Base-by-base conservation (phyloP, 2,113 vertebrate species). In the Clupea harengus region DNA sequence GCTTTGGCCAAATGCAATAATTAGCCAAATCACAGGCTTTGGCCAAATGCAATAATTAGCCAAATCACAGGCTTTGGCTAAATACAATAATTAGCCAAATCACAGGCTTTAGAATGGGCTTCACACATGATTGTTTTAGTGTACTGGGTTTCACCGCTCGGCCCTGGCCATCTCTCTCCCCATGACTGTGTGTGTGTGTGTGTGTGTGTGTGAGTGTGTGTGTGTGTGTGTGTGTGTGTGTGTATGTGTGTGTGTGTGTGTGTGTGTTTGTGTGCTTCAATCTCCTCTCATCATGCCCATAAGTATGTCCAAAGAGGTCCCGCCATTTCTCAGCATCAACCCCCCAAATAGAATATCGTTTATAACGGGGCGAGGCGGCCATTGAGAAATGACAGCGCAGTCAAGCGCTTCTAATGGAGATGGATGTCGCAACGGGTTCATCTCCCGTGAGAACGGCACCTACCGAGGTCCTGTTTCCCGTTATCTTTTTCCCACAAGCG, bases 211-310 rank as follows among this genome's bases (percentile, higher is more conserved):
- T 25, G 20, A 17, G 10, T 46, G 44, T 72, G 39, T 25, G 39
- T 84, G 57, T 86, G 83, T 52, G 44, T 82, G 15, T 45, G 28
- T 49, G 45, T 49, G 22, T 57, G 32, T 83, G 52, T 22, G 32
- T 83, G 25, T 83, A 32, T 57, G 0, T 83, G 72, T 84, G 82
- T 87, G 72, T 46, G 64, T 88, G 22, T 87, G 85, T 83, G 82
- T 54, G 78, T 18, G 45, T 25, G 32, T 25, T 0, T 46, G 44
- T 72, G 39, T 25, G 57, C 5, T 6, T 9, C 57, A n/a, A 22
- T 64, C 6, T 49, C 47, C 47, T 49, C 25, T 54, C 49, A 32
- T 25, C 32, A 54, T 52, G 20, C 54, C 52, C 44, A 64, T 20
- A 45, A 57, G 52, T 44, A 75, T 46, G 25, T 67, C 44, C 57